Base-by-base conservation (phyloP, 1,140 invertebrate species). In the Ips nitidus region DNA sequence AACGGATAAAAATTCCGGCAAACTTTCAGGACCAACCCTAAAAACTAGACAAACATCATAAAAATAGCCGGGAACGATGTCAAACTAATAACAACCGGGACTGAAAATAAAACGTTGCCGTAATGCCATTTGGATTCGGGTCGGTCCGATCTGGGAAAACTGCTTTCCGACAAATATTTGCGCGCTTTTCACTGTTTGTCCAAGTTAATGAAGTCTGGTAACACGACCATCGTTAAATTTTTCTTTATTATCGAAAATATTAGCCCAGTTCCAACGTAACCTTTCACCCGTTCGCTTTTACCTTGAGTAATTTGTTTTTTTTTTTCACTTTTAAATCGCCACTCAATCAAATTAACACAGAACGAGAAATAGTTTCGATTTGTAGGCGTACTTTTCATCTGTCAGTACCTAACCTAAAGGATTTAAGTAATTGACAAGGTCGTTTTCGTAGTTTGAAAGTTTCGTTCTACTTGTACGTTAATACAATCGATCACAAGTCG, bases 91-190 rank as follows among this genome's bases (percentile, higher is more conserved):
- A 62, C 22, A 22, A 22, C 22, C 39, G 39, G 38, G 47, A 36
- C 61, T n/a, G 40, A 64, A 64, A 52, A 39, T 52, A 64, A 64
- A 64, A 64, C 41, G 61, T 61, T 61, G 45, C 43, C 7, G 41
- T 37, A 61, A 61, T 50, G 50, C 42, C 50, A 47, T 61, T 50
- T 61, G 43, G 42, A 61, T 61, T 45, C 50, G 43, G 59, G 59
- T 61, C 43, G 57, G 53, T 47, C 8, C 59, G 59, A 61, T 61
- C 41, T 43, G 50, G 22, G 41, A 61, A 61, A 61, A 61, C 50
- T 61, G 43, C 59, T 61, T 61, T 61, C 43, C 41, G 36, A 38
- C 59, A 61, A 61, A 61, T 61, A 61, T 61, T 61, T 61, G 59
- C 37, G n/a, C n/a, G 5, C 37, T 39, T 39, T 8, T 4, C 4